Evolutionary conservation across 2,113 vertebrate species (phyloP).

Genomic region (Misgurnus anguillicaudatus): DNA sequence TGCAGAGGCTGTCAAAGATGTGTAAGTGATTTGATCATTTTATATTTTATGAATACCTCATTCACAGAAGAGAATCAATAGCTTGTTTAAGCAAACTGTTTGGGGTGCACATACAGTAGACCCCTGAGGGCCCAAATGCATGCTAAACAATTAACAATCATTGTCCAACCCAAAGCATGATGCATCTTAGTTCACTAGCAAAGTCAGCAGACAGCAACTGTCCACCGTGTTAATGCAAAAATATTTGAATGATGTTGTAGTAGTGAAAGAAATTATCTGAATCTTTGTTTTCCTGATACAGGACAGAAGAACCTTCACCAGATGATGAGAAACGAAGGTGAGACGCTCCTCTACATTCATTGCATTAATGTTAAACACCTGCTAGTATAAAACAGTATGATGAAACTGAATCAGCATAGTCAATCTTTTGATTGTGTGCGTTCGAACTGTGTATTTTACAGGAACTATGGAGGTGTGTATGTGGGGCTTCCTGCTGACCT

Average conservation of each 20-base stretch:
- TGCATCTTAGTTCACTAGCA: not conserved
- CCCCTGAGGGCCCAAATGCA: slow-evolving; percentile 36
- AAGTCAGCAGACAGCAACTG: not conserved
- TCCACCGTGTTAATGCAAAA: not conserved
- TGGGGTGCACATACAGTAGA: slow-evolving; percentile 23
- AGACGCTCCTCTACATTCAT: not conserved
- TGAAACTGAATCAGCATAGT: not conserved
- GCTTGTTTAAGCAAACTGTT: slow-evolving; percentile 17
- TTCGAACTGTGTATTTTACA: slow-evolving; percentile 55
- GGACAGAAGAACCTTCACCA: slow-evolving; percentile 85
- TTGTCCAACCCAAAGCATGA: slow-evolving; percentile 11
- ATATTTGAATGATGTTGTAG: not conserved
- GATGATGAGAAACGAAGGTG: slow-evolving; percentile 96
- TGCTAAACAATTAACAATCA: slow-evolving; percentile 37
- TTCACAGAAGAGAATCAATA: not conserved
- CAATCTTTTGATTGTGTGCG: not conserved
- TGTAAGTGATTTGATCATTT: slow-evolving; percentile 78
- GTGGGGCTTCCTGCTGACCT: slow-evolving; percentile 87
- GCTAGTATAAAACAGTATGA: not conserved
- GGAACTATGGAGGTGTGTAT: slow-evolving; percentile 94
- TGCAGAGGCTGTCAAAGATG: slow-evolving; percentile 85
- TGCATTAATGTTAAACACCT: not conserved
- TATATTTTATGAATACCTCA: not conserved
- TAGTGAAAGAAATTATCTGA: slow-evolving; percentile 47
- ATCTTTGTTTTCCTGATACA: slow-evolving; percentile 72